Base-by-base conservation (phyloP, 1,140 invertebrate species). In the Macrotrachela quadricornifera region DNA sequence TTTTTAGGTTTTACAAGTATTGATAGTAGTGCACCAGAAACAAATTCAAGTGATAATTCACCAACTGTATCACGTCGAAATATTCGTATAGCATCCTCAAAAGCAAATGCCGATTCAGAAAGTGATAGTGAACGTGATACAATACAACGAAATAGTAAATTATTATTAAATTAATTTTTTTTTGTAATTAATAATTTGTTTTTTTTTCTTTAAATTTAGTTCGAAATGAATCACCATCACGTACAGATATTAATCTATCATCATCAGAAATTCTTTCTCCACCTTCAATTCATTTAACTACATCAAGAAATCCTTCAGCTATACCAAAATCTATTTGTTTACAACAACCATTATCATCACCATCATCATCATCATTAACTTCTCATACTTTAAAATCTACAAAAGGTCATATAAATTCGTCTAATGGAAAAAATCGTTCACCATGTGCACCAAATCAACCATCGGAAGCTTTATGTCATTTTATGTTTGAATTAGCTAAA, bases 401-500 rank as follows among this genome's bases (percentile, higher is more conserved):
- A 4, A 30, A 30, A 30, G 21, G 21, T 30, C 21, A 30, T 30
- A 30, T 30, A 8, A 56, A 18, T 40, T 17, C 16, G 12, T 16
- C 54, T 15, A 39, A 14, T 30, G 13, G 10, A 16, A 39, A 21
- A 45, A 50, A 40, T 16, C 13, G 43, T 30, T 36, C 17, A 17
- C 44, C 15, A 47, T 18, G 13, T 30, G 14, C 55, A 6, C 51
- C 42, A 15, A 53, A 95, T 70, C 90, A 96, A 65, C 90, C 91
- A 0, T 91, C 85, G 40, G 90, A 95, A 71, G 88, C 90, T 0
- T 82, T 83, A 2, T 87, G 88, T 1, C 88, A 95, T 68, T 94
- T 94, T 62, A 94, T 94, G 87, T 92, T 90, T 71, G 91, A 95
- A 71, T 69, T 95, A 60, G 87, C 88, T 0, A 95, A 95, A 67